A percentile compares a stretch with the other conserved stretches of the same genome.
These are phyloP conservation scores for Bombyx mori DNA, from an alignment of 1,140 invertebrate genomes.

Conservation along the genomic window DNA sequence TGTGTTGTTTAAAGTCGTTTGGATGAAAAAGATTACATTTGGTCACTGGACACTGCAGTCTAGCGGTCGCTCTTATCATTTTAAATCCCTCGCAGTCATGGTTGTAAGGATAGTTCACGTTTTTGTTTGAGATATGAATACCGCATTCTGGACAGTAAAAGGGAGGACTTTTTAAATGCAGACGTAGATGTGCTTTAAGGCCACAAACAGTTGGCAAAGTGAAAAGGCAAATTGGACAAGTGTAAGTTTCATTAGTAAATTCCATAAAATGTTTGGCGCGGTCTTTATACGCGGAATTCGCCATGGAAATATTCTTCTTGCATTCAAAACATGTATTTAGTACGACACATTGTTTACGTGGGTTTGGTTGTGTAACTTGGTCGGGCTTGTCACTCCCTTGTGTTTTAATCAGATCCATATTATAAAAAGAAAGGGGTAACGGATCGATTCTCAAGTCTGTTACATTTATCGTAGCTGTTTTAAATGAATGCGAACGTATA, in stretches of 20 bases:
- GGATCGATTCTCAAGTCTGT: conserved; percentile 54
- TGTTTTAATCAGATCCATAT: conserved; percentile 4
- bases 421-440: conserved; percentile 29
- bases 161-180: conserved; percentile 60
- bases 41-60: conserved; percentile 48
- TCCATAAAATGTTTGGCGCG: conserved; percentile 47
- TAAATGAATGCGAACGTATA: conserved; percentile 57
- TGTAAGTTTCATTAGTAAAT: conserved; percentile 28
- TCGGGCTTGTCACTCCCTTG: neutral
- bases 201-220: conserved; percentile 62
- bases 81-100: conserved; percentile 70
- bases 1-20: conserved; percentile 57
- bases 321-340: conserved; percentile 33
- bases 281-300: conserved; percentile 30
- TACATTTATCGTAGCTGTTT: conserved; percentile 58
- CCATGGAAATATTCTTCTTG: conserved; percentile 27
- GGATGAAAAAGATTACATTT: conserved; percentile 56
- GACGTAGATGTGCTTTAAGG: conserved; percentile 57
- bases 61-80: conserved; percentile 61
- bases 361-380: neutral
- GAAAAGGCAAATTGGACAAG: conserved; percentile 61
- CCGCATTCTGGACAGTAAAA: conserved; percentile 72
- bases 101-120: conserved; percentile 38
- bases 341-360: neutral
- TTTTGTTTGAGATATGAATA: conserved; percentile 35